Percentiles rank a stretch among this genome's conserved stretches.
phyloP scores from a whole-genome alignment of 2,888 invertebrate species.

The Ischnura elegans region DNA sequence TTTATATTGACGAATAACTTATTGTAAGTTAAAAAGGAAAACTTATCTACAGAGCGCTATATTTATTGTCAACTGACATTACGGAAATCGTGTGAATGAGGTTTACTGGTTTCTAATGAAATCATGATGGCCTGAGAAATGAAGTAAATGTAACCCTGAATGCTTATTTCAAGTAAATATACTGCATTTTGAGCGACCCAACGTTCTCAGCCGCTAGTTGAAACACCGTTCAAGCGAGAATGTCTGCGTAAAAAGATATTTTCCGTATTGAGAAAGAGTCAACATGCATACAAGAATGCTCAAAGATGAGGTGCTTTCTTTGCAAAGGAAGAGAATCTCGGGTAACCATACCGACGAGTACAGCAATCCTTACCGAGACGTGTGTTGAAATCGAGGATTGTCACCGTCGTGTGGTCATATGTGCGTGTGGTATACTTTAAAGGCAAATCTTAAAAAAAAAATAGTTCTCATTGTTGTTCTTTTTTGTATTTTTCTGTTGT shows the following conservation, averaged over 20 bases:
- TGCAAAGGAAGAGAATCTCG: conserved; percentile 2
- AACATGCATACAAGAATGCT: neutral
- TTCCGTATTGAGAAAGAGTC: conserved; percentile 15
- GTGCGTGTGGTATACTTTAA: too few relatives aligned
- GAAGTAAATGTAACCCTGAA: neutral
- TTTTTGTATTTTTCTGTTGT: too few relatives aligned
- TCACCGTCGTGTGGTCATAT: neutral
- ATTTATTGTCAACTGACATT: too few relatives aligned
- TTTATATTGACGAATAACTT: too few relatives aligned
- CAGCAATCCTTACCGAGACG: neutral
- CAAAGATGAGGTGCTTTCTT: conserved; percentile 17
- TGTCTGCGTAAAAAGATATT: conserved; percentile 10
- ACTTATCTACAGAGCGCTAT: too few relatives aligned
- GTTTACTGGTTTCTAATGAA: too few relatives aligned
- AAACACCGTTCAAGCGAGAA: neutral
- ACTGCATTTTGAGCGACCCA: neutral
- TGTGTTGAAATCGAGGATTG: neutral
- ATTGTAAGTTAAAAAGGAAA: too few relatives aligned
- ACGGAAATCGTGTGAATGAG: too few relatives aligned
- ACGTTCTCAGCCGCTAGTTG: conserved; percentile 1
- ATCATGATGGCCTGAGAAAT: too few relatives aligned
- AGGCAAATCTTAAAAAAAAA: too few relatives aligned
- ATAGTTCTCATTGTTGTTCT: too few relatives aligned
- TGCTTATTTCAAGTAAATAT: neutral
- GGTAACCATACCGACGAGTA: neutral